Evolutionary conservation across 37 sponge, comb jelly and placozoan species (phyloP), one percentile per base, ranked within the genome.

Genomic region (Haliclona indistincta): DNA sequence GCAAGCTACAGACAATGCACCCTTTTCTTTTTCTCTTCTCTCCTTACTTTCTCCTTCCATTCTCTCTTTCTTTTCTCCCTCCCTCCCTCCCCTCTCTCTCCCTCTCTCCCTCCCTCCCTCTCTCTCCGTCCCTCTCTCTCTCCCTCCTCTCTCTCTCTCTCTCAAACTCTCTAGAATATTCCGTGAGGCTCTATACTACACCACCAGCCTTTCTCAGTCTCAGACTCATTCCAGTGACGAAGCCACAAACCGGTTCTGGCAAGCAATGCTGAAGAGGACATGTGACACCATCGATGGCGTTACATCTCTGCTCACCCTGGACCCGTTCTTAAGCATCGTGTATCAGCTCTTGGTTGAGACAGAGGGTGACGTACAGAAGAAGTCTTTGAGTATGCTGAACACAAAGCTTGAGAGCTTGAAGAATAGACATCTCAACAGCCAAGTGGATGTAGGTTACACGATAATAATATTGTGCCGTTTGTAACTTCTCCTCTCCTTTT

Each of bases 241-340:
- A 0, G 4, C 62, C 20, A 15, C 30, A 0, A 38, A 6, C 25
- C 70, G 49, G 36, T 77, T 60, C 60, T 30, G n/a, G 49, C 23
- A 61, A 11, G 38, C 73, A 17, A 26, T 88, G 10, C 40, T 73
- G 0, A 63, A 64, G 7, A 82, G 77, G 35, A 43, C 69, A 2
- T 54, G 70, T 33, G 70, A 60, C 38, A 33, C 82, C 52, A 47
- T 76, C 35, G 73, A 74, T 20, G 74, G 80, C 69, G 80, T 80
- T 13, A 62, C 62, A 28, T 40, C 58, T 25, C 67, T 86, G 58
- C 62, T 86, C 42, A 62, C 84, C 0, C 63, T 64, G 19, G 65
- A 25, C 36, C 78, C 89, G 1, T 83, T 83, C 47, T 34, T 89
- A 35, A 68, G 54, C 11, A 39, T 89, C 6, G 38, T 83, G 32